These are phyloP conservation scores for Odontocerum albicorne DNA, from an alignment of 2,888 invertebrate species.

Conservation along the genomic window DNA sequence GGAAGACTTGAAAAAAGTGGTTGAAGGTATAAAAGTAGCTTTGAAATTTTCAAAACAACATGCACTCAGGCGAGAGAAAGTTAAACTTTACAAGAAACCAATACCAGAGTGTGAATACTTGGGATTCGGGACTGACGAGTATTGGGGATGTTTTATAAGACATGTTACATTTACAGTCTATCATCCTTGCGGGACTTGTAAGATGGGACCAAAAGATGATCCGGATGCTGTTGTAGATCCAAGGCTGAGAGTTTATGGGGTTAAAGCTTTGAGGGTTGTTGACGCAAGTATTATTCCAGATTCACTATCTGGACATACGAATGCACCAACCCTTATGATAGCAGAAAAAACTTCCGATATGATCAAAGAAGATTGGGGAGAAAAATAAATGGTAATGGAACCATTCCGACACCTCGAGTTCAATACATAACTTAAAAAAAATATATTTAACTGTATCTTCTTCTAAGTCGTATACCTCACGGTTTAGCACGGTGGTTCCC, in stretches of 20 bases:
- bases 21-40: slow-evolving; percentile 52
- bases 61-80: slow-evolving; percentile 56
- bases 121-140: slow-evolving; percentile 61
- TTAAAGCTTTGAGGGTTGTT: slow-evolving; percentile 70
- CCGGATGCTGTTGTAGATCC: no score
- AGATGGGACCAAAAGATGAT: slow-evolving; percentile 63
- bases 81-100: slow-evolving; percentile 54
- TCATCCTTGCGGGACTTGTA: slow-evolving; percentile 67
- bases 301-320: slow-evolving; percentile 75
- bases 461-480: no score
- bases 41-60: slow-evolving; percentile 52
- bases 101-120: slow-evolving; percentile 59
- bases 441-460: no score
- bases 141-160: slow-evolving; percentile 69
- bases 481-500: no score
- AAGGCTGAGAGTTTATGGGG: slow-evolving; percentile 65
- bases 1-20: slow-evolving; percentile 57
- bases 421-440: no score
- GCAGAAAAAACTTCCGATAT: slow-evolving; percentile 77
- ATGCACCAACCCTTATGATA: slow-evolving; percentile 77
- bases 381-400: no score
- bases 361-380: slow-evolving; percentile 61
- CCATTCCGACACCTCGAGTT: no score
- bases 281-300: slow-evolving; percentile 81
- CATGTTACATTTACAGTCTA: slow-evolving; percentile 70